phyloP scores from a whole-genome alignment of 2,797 vertebrate genomes.

The Astyanax mexicanus region DNA sequence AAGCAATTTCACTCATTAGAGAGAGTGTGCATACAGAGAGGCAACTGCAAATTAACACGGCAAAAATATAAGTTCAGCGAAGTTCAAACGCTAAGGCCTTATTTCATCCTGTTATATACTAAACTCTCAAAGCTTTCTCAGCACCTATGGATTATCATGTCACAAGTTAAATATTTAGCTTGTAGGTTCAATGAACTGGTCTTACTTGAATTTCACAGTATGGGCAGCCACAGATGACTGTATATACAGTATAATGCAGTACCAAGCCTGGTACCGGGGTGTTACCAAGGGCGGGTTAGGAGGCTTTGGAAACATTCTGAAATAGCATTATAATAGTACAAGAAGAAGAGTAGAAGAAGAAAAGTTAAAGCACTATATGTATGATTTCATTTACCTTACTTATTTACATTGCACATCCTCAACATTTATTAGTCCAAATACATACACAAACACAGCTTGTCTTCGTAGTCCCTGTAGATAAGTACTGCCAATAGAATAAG shows the following conservation, averaged over 20 bases:
- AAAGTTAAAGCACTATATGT: no score
- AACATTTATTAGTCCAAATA: no score
- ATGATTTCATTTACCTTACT: no score
- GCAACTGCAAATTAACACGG: constrained; percentile 56
- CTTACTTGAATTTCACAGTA: background rate
- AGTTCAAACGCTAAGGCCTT: constrained; percentile 34
- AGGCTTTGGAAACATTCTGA: background rate
- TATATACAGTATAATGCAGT: background rate
- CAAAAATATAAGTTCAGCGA: constrained; percentile 46
- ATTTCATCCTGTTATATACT: background rate
- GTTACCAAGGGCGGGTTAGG: background rate
- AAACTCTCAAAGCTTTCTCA: background rate
- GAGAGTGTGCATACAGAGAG: constrained; percentile 63
- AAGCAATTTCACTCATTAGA: constrained; percentile 81
- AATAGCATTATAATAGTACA: background rate
- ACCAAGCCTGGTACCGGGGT: no score
- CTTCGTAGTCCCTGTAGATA: no score
- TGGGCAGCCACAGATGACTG: background rate
- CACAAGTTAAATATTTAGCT: background rate
- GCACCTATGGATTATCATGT: constrained; percentile 14
- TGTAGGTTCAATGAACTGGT: background rate
- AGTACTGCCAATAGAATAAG: no score
- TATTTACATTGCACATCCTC: no score
- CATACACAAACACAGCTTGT: no score
- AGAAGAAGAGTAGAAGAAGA: no score